Percentiles rank a stretch among this genome's conserved stretches.
Conservation (phyloP, 2,888 invertebrate genomes). For the Pristionchus exspectatus region DNA sequence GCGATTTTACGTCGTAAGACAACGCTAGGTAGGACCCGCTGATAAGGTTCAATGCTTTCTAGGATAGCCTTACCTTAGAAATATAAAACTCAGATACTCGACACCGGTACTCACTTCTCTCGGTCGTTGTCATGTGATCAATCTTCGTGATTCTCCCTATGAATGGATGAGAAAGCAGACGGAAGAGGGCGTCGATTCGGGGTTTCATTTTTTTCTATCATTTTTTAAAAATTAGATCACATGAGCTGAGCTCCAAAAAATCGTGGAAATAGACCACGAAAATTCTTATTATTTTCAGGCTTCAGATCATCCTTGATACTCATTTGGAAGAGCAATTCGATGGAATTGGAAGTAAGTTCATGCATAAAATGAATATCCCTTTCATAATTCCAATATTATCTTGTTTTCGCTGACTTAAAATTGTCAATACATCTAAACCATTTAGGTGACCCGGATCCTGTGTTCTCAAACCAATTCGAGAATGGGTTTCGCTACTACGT, state of each 20-base stretch:
- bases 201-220: conserved; percentile 49
- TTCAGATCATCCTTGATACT: conserved; percentile 72
- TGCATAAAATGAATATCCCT: not conserved
- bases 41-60: no score
- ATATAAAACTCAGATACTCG: conserved; percentile 62
- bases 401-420: not conserved
- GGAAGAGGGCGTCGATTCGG: conserved; percentile 70
- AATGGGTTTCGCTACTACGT: conserved; percentile 76
- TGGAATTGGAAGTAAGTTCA: conserved; percentile 57
- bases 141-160: conserved; percentile 64
- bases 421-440: not conserved
- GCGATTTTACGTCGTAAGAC: no score
- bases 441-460: conserved; percentile 59
- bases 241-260: not conserved
- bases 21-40: no score
- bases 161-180: conserved; percentile 68
- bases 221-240: no score
- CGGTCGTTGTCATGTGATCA: conserved; percentile 73
- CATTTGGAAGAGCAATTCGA: conserved; percentile 73
- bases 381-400: not conserved
- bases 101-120: conserved; percentile 74
- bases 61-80: no score
- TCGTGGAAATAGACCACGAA: not conserved
- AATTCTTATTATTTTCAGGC: conserved; percentile 55
- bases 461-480: conserved; percentile 73